Percentiles rank a stretch among this genome's conserved stretches.
Evolutionary conservation across 2,797 vertebrate species (phyloP).

Genomic region (Trachurus trachurus): DNA sequence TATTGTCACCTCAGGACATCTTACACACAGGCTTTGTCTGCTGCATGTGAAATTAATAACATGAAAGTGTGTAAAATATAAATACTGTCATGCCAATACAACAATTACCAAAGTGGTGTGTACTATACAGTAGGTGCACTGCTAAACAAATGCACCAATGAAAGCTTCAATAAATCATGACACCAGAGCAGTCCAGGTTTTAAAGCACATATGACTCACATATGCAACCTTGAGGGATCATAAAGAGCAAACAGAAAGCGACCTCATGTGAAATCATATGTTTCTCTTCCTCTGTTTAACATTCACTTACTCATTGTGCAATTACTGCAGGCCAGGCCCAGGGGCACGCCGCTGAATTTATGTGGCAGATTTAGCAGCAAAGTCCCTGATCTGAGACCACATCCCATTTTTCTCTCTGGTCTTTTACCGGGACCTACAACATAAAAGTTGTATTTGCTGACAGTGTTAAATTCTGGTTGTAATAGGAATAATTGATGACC

Average conservation of each 20-base stretch:
- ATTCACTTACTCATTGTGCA: slow-evolving; percentile 32
- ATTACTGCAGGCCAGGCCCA: slow-evolving; percentile 18
- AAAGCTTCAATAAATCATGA: slow-evolving; percentile 16
- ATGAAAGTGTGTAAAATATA: not conserved
- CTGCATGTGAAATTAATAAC: slow-evolving; percentile 1
- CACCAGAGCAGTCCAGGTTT: not conserved
- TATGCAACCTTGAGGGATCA: slow-evolving; percentile 24
- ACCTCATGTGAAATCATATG: slow-evolving; percentile 13
- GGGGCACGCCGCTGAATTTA: slow-evolving; percentile 35
- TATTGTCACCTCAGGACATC: not conserved
- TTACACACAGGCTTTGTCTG: not conserved
- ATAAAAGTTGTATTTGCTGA: slow-evolving; percentile 42
- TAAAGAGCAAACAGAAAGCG: slow-evolving; percentile 20
- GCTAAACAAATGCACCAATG: not conserved
- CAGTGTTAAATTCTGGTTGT: slow-evolving; percentile 38
- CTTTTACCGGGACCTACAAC: slow-evolving; percentile 24
- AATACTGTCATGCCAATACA: not conserved
- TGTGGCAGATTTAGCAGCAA: slow-evolving; percentile 53
- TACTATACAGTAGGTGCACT: not conserved
- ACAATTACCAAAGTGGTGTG: not conserved
- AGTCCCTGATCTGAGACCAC: slow-evolving; percentile 5
- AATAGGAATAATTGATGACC: slow-evolving; percentile 63
- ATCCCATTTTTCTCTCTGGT: slow-evolving; percentile 40
- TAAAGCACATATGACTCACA: not conserved
- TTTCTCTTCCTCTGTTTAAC: slow-evolving; percentile 32